These are phyloP conservation scores for Drosophila sulfurigaster DNA, from an alignment of 1,140 invertebrate genomes.

Conservation along the genomic window DNA sequence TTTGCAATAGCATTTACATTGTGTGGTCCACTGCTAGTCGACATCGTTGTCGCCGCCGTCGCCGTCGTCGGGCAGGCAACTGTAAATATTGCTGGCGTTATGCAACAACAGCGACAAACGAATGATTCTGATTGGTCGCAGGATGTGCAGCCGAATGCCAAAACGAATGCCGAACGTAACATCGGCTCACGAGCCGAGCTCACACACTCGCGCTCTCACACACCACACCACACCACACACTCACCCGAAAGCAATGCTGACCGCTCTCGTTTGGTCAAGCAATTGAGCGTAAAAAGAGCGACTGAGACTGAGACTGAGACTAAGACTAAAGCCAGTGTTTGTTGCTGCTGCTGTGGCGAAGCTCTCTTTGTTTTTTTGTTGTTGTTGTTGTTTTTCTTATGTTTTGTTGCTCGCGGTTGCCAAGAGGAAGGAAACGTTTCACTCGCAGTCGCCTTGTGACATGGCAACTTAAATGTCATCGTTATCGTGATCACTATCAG, in stretches of 20 bases:
- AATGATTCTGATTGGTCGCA: conserved; percentile 67
- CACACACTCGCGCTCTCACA: conserved; percentile 34
- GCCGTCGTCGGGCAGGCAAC: conserved; percentile 39
- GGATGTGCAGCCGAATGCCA: conserved; percentile 48
- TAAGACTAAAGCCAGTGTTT: neutral
- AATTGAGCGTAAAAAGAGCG: conserved; percentile 41
- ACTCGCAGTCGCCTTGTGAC: conserved; percentile 12
- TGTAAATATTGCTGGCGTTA: conserved; percentile 63
- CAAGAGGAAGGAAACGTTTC: conserved; percentile 33
- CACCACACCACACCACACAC: conserved; percentile 7
- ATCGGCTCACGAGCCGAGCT: conserved; percentile 9
- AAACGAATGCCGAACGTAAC: conserved; percentile 40
- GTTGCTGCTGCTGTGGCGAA: neutral
- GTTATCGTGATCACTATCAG: conserved; percentile 9
- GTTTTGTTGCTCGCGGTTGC: conserved; percentile 1
- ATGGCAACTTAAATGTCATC: conserved; percentile 10
- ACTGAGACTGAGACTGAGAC: neutral
- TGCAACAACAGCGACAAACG: conserved; percentile 58
- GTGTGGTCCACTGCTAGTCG: conserved; percentile 35
- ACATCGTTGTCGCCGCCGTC: neutral
- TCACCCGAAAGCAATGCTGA: neutral
- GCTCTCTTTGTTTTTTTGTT: too few relatives aligned
- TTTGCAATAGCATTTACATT: conserved; percentile 63
- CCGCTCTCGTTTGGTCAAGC: conserved; percentile 42
- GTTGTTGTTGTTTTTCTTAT: neutral